phyloP scores from a whole-genome alignment of 2,888 invertebrate species.

The Mimas tiliae region DNA sequence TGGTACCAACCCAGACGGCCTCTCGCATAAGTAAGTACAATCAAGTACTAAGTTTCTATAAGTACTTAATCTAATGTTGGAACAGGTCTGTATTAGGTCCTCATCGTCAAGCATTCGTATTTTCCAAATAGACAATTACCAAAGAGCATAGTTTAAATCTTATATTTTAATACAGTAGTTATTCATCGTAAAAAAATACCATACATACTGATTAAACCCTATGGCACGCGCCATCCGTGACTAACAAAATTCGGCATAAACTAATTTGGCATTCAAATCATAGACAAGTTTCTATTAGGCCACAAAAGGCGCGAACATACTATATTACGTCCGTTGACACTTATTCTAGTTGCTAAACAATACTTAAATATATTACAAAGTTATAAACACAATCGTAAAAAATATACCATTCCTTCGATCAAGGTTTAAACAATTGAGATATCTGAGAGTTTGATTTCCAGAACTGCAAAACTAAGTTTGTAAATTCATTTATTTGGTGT shows the following conservation, averaged over 20 bases:
- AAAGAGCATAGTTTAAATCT: no score
- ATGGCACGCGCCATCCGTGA: slow-evolving; percentile 26
- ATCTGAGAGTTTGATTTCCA: no score
- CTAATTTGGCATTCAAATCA: slow-evolving; percentile 33
- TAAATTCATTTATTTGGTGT: background rate
- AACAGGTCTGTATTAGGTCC: no score
- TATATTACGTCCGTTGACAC: slow-evolving; percentile 48
- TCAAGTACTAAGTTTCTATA: no score
- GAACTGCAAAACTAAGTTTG: background rate
- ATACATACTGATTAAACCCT: background rate
- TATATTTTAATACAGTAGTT: no score
- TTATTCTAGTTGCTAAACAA: slow-evolving; percentile 41
- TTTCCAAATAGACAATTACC: background rate
- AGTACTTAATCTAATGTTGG: no score
- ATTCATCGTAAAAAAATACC: background rate
- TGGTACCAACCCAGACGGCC: no score
- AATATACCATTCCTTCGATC: background rate
- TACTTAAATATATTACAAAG: slow-evolving; percentile 37
- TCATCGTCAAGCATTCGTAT: no score
- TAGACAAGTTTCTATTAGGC: slow-evolving; percentile 40
- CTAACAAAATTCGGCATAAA: slow-evolving; percentile 31
- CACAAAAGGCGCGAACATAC: slow-evolving; percentile 41
- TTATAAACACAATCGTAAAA: background rate
- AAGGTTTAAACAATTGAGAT: background rate
- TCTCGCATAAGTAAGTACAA: no score